Base-by-base conservation (phyloP, 2,797 vertebrate genomes). In the Gobio occitaniae region DNA sequence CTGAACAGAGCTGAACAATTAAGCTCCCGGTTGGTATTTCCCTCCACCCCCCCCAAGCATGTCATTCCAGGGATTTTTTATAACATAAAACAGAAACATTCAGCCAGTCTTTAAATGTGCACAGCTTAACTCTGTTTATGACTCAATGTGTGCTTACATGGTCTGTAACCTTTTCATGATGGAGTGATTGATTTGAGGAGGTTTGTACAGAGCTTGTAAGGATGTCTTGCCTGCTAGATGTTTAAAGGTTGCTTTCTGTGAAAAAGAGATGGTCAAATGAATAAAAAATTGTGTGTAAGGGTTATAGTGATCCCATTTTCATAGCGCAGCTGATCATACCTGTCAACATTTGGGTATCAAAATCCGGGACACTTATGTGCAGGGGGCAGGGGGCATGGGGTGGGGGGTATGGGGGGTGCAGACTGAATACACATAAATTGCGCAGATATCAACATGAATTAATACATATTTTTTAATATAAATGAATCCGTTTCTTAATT, bases 81-180 rank as follows among this genome's bases (percentile, higher is more conserved):
- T 38, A 48, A 65, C 21, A 47, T 63, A 48, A 74, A 83, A 84
- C 63, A 81, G 41, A 82, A 32, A 79, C 38, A 48, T 69, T 80
- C 59, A 63, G 63, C 78, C 69, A 80, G 69, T 78, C 65, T 61
- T 66, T 86, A 75, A 68, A 76, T 86, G 84, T 84, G 82, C 78
- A 74, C 86, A 89, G 88, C 80, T 78, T 87, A 79, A 69, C 74
- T 76, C 47, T 6, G 50, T 56, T 41, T 69, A 50, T 88, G 85
- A 82, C 41, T 72, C 80, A 84, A 38, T 17, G 52, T 56, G 71
- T 83, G 71, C 82, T 68, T 79, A 69, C 71, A 72, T 17, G 19
- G 36, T 65, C 41, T 36, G 47, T 72, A 82, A 56, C 77, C 61
- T 79, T 63, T 82, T 66, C 50, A 15, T 47, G 83, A 84, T 77